Evolutionary conservation across 1,140 invertebrate species (phyloP), one percentile per base, ranked within the genome.

Genomic region (Ceratina japonica): DNA sequence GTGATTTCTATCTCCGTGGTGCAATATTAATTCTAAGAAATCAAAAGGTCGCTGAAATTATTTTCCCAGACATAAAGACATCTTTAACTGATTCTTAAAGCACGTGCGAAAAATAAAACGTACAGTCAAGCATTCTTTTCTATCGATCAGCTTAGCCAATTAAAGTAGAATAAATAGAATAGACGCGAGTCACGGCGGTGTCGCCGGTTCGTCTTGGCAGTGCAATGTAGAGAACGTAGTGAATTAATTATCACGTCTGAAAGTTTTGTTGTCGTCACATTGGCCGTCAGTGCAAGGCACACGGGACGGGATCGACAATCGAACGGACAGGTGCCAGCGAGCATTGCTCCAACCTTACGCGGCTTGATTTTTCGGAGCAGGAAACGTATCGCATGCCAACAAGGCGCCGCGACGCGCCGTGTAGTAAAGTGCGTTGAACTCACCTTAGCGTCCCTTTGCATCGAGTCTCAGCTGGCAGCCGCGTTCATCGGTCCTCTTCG

Each of bases 371-470:
- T 66, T 54, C 62, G n/a, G 24, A 22, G 18, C n/a, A 3, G n/a
- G 2, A 83, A 72, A 73, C 15, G 13, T 63, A 72, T 73, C 82
- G 81, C 83, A 77, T 84, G 82, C 73, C 74, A 77, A 44, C 64
- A 44, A 44, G 20, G 31, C 64, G 66, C 27, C 37, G 37, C 37
- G 37, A 44, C 37, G n/a, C 1, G 16, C 20, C 51, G 65, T 54
- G 37, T 7, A 44, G 37, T 56, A 44, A 64, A 73, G 84, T 83
- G 76, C 84, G 62, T 86, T 86, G 83, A 86, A 86, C 85, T 56
- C 85, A 86, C 85, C 80, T 86, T 54, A 85, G 62, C 81, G 65
- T 86, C 77, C 74, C 77, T 85, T 73, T 82, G 84, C 84, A 63
- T 65, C 75, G 77, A 78, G 77, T 16, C 54, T 72, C 76, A 73